Conservation (phyloP, 1,140 invertebrate species). For the Drosophila gunungcola region DNA sequence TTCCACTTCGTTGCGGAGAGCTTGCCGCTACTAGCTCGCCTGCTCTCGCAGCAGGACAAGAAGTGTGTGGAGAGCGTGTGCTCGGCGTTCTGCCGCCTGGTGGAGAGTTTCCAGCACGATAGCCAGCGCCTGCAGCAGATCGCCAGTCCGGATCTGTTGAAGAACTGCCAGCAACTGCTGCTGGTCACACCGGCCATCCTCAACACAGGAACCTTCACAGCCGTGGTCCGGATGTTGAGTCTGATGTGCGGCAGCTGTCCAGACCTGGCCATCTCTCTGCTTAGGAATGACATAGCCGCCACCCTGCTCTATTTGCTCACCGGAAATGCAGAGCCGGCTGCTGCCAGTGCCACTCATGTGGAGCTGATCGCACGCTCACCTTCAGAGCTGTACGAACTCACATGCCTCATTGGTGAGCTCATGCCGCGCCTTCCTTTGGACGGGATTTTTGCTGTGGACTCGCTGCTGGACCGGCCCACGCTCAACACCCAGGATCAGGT, state of each 20-base stretch:
- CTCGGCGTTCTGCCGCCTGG: constrained; percentile 96
- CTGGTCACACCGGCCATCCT: constrained; percentile 97
- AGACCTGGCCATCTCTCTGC: constrained; percentile 94
- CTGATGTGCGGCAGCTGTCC: constrained; percentile 98
- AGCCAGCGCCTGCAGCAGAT: constrained; percentile 96
- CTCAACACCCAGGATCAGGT: constrained; percentile 90
- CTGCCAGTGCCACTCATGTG: constrained; percentile 86
- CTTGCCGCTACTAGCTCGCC: constrained; percentile 92
- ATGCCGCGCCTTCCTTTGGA: constrained; percentile 97
- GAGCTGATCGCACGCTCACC: constrained; percentile 95
- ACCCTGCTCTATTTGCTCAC: constrained; percentile 96
- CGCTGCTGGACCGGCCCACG: constrained; percentile 91
- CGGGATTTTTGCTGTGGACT: constrained; percentile 97
- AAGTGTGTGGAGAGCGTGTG: constrained; percentile 99
- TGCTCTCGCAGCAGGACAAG: constrained; percentile 97
- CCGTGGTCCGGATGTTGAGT: constrained; percentile 97
- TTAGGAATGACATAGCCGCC: constrained; percentile 97
- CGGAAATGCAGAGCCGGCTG: constrained; percentile 88
- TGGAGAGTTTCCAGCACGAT: constrained; percentile 98
- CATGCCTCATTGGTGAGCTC: constrained; percentile 97
- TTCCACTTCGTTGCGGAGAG: constrained; percentile 96
- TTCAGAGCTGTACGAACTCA: constrained; percentile 98
- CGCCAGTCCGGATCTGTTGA: constrained; percentile 95
- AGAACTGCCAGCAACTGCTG: constrained; percentile 96
- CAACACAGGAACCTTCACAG: constrained; percentile 97